A percentile compares a stretch with the other conserved stretches of the same genome.
phyloP scores from a whole-genome alignment of 2,797 vertebrate genomes.

The Hafferia zeledoni region DNA sequence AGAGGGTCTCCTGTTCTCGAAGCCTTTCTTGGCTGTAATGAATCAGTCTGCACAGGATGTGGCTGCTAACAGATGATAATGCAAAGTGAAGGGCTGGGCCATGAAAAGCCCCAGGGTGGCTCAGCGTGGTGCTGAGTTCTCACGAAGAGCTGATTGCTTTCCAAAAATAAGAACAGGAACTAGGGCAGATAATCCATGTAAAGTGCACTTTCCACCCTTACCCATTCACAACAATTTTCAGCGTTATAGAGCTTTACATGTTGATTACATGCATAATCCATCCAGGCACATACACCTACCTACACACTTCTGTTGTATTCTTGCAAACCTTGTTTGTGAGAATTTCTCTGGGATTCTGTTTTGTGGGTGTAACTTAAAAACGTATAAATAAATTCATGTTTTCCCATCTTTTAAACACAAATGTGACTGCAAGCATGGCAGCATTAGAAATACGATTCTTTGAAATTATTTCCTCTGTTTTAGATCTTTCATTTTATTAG shows the following conservation, averaged over 20 bases:
- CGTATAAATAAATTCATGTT: background rate
- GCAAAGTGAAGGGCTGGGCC: constrained; percentile 68
- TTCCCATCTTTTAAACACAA: background rate
- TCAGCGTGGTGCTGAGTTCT: constrained; percentile 64
- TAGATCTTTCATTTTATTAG: background rate
- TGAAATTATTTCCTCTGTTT: background rate
- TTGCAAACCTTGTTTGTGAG: background rate
- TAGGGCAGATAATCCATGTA: constrained; percentile 70
- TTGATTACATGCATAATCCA: constrained; percentile 14
- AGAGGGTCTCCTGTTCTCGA: constrained; percentile 31
- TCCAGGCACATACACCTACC: background rate
- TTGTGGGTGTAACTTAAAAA: background rate
- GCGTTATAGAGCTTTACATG: background rate
- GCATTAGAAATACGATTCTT: background rate
- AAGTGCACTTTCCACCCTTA: constrained; percentile 61
- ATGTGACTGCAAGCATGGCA: background rate
- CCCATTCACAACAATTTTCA: constrained; percentile 24
- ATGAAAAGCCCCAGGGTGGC: constrained; percentile 68
- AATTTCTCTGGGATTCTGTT: constrained; percentile 23
- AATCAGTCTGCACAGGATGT: constrained; percentile 70
- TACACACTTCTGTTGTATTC: background rate
- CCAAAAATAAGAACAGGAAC: constrained; percentile 70
- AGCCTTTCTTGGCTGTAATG: constrained; percentile 44
- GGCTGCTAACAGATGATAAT: constrained; percentile 73
- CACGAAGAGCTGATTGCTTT: constrained; percentile 71